Evolutionary conservation across 2,113 vertebrate species (phyloP).

Genomic region (Atractosteus spatula): DNA sequence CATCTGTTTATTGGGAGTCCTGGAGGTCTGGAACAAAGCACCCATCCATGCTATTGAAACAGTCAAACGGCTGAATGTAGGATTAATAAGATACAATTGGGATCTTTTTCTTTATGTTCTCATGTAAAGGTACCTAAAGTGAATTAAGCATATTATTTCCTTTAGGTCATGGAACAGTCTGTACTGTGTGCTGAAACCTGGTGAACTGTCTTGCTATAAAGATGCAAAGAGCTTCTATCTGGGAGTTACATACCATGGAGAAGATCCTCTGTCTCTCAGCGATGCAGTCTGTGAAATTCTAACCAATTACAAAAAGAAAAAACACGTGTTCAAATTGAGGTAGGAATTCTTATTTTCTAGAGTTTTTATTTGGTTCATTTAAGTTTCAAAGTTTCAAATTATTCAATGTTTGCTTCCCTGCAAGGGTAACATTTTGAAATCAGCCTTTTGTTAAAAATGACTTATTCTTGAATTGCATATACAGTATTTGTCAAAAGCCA

Average conservation of each 20-base stretch:
- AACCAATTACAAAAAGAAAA: conserved; percentile 91
- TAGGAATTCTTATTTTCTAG: conserved; percentile 44
- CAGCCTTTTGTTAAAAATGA: too few relatives aligned
- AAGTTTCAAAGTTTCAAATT: not conserved
- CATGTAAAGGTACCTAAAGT: not conserved
- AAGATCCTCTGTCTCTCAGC: conserved; percentile 76
- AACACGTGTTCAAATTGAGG: conserved; percentile 89
- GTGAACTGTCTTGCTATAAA: conserved; percentile 85
- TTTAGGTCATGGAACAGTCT: conserved; percentile 89
- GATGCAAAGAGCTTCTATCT: conserved; percentile 82
- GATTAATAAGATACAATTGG: too few relatives aligned
- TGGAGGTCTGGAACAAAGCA: too few relatives aligned
- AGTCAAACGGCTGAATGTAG: too few relatives aligned
- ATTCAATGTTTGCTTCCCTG: not conserved
- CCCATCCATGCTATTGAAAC: too few relatives aligned
- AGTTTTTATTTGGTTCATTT: too few relatives aligned
- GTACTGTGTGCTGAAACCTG: conserved; percentile 85
- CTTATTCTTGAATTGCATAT: too few relatives aligned
- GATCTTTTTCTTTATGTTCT: too few relatives aligned
- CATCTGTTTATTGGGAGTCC: too few relatives aligned
- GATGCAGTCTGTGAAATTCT: conserved; percentile 81
- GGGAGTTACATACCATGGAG: conserved; percentile 81
- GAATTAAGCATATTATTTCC: not conserved
- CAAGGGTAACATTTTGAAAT: too few relatives aligned
- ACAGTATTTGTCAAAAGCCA: too few relatives aligned